A percentile compares a stretch with the other conserved stretches of the same genome.
Conservation (phyloP, 2,797 vertebrate species). For the Malacoctenus gilli region DNA sequence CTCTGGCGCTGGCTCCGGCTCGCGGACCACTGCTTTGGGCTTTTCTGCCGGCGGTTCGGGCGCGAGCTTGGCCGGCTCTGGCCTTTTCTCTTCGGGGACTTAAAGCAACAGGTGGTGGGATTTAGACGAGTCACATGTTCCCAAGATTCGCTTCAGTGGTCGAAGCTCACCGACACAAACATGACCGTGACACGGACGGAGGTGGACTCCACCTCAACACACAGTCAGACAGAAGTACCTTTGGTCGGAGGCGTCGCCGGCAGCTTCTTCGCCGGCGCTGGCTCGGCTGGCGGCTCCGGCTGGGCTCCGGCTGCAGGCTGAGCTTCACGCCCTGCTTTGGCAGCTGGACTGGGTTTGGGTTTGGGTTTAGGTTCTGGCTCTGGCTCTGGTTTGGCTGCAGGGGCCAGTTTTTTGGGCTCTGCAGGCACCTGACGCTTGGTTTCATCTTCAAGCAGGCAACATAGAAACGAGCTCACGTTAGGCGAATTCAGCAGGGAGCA, state of each 20-base stretch:
- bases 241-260: constrained; percentile 75
- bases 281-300: constrained; percentile 30
- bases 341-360: constrained; percentile 33
- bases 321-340: constrained; percentile 44
- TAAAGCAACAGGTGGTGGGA: constrained; percentile 75
- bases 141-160: constrained; percentile 49
- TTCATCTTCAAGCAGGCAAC: constrained; percentile 79
- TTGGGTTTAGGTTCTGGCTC: constrained; percentile 53
- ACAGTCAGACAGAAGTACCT: constrained; percentile 81
- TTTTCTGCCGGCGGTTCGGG: constrained; percentile 66
- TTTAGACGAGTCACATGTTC: constrained; percentile 45
- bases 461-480: constrained; percentile 75
- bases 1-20: constrained; percentile 46
- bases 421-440: constrained; percentile 75
- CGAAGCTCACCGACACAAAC: constrained; percentile 70
- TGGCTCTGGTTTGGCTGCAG: constrained; percentile 55
- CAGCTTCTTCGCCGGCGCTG: constrained; percentile 67
- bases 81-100: constrained; percentile 80
- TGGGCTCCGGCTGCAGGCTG: background rate
- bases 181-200: constrained; percentile 24
- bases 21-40: constrained; percentile 46
- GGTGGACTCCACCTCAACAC: constrained; percentile 8
- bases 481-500: background rate
- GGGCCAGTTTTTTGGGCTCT: constrained; percentile 70
- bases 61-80: constrained; percentile 14